phyloP scores from a whole-genome alignment of 30 jellyfish, hydroid and myxozoan genomes.

The Hydractinia echinata region DNA sequence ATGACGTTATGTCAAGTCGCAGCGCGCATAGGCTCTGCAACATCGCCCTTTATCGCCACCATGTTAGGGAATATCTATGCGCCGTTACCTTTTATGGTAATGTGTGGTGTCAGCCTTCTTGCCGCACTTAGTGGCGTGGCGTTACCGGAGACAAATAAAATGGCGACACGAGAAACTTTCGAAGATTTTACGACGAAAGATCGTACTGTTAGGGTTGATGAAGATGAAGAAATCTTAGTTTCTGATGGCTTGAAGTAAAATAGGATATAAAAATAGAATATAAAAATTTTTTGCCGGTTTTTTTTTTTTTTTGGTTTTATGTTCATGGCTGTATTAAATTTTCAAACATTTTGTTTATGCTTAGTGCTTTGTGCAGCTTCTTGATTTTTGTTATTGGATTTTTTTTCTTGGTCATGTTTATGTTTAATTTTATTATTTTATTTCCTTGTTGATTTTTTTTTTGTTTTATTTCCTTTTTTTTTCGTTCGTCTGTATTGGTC shows the following conservation, averaged over 20 bases:
- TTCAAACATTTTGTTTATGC: too few relatives aligned
- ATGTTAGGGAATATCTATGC: background rate
- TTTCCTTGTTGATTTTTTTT: too few relatives aligned
- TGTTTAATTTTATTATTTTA: too few relatives aligned
- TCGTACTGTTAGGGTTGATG: background rate
- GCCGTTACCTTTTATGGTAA: constrained; percentile 9
- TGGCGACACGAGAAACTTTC: constrained; percentile 19
- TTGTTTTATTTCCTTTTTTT: too few relatives aligned
- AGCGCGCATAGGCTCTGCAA: constrained; percentile 10
- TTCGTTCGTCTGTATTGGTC: too few relatives aligned
- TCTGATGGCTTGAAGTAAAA: background rate
- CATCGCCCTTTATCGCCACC: constrained; percentile 8
- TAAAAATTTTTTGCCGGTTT: background rate
- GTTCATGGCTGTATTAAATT: too few relatives aligned
- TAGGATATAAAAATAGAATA: too few relatives aligned
- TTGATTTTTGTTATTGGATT: too few relatives aligned
- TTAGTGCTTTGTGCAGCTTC: too few relatives aligned
- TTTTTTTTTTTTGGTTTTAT: background rate
- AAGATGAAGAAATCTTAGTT: background rate
- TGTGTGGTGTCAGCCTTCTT: constrained; percentile 6
- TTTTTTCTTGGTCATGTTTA: too few relatives aligned
- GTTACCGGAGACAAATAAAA: background rate
- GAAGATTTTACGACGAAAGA: constrained; percentile 1
- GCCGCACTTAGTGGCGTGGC: background rate
- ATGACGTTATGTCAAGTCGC: constrained; percentile 16